These are phyloP conservation scores for Coptodon rendalli DNA, from an alignment of 2,113 vertebrate genomes.

Conservation along the genomic window DNA sequence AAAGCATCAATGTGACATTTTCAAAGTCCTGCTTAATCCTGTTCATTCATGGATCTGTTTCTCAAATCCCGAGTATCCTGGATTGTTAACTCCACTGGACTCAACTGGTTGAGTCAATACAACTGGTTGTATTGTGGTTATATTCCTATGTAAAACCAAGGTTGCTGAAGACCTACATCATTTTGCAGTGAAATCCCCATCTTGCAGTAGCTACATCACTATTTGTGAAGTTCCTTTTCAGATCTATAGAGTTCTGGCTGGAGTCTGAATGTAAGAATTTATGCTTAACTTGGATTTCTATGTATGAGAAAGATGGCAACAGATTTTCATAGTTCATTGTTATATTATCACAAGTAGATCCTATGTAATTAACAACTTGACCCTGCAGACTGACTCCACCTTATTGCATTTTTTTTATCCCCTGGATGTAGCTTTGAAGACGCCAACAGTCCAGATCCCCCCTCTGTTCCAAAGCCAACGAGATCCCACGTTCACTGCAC, in stretches of 20 bases:
- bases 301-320: background rate
- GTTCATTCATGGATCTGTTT: background rate
- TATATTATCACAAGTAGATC: background rate
- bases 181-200: background rate
- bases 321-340: background rate
- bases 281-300: background rate
- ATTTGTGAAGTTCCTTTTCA: background rate
- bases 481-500: background rate
- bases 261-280: background rate
- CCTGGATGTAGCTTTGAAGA: background rate
- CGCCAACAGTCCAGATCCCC: background rate
- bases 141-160: background rate
- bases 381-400: background rate
- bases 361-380: background rate
- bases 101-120: background rate
- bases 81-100: background rate
- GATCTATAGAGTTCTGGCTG: background rate
- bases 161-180: background rate
- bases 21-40: background rate
- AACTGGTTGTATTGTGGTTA: background rate
- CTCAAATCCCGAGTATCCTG: background rate
- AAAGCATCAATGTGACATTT: background rate
- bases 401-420: background rate
- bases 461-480: background rate
- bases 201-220: background rate